Evolutionary conservation across 2,888 invertebrate genomes (phyloP), one percentile per base, ranked within the genome.

Genomic region (Drosophila demipolita): DNA sequence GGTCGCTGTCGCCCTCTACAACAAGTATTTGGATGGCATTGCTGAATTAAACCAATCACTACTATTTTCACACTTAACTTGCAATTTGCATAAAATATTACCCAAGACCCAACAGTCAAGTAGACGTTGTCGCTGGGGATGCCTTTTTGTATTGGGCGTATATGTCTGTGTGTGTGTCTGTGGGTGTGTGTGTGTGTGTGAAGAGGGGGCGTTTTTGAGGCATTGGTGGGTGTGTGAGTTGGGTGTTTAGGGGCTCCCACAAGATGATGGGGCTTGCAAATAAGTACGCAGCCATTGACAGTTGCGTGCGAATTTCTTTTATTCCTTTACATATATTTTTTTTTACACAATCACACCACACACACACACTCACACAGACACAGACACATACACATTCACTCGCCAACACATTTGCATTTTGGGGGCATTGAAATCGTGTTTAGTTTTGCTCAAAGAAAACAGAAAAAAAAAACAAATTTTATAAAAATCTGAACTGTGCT

Each of bases 11-110:
- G 42, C 54, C 66, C 53, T 52, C 40, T 49, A 67, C 53, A 54
- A 45, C 54, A 53, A 66, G 63, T 70, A 79, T 87, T 87, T 78
- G 82, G 86, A 78, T 88, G 91, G 91, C 91, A 90, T 89, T 91
- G 90, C 86, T 91, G 90, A 90, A 89, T 91, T 91, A 91, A 88
- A 91, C 87, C 91, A 92, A 92, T 92, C 92, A 91, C 90, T 86
- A 88, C 90, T 91, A 90, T 91, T 91, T 91, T 91, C 90, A 90
- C 91, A 92, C 91, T 92, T 92, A 91, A 91, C 90, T 90, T 90
- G 87, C 85, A 89, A 92, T 92, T 92, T 92, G 90, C 91, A 92
- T 92, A 91, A 92, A 91, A 90, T 91, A 92, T 91, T 92, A 90
- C 91, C 87, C 89, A 75, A 79, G 87, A 86, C 85, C 87, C 84